Base-by-base conservation (phyloP, 2,797 vertebrate genomes). In the Molossus alvarezi region DNA sequence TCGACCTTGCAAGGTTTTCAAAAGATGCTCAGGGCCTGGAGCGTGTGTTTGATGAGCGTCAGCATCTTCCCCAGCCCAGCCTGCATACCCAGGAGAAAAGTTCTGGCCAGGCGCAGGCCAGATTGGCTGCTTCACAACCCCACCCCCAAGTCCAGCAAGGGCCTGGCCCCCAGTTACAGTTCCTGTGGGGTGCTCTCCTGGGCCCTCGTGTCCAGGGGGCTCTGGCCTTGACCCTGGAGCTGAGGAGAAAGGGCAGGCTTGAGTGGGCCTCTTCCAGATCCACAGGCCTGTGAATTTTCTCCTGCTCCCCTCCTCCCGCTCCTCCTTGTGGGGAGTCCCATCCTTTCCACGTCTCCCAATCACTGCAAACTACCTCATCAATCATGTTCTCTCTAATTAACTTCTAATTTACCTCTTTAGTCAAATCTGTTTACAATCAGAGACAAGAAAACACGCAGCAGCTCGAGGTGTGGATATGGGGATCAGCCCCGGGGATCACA, bases 341-440 rank as follows among this genome's bases (percentile, higher is more conserved):
- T 88, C 95, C 95, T 97, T 95, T 95, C 94, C 97, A 97, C 12
- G 41, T 96, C 97, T 97, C 91, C 97, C 97, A 97, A 95, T 94
- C 97, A 79, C 67, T 0, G 94, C 95, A 88, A 94, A 93, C 97
- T 3, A 53, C 97, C 97, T 98, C 98, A 98, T 98, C 98, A 97
- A 98, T 98, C 98, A 98, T 84, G 97, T 97, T 98, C 97, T 96
- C 96, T 98, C 97, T 98, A 98, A 98, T 98, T 98, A 98, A 98
- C 97, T 98, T 98, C 98, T 98, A 98, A 98, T 98, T 98, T 98
- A 97, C 98, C 98, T 98, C 98, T 98, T 98, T 96, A 98, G 98
- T 98, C 98, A 98, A 98, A 98, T 97, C 97, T 98, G 97, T 98
- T 98, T 98, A 98, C 97, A 96, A 91, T 97, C 97, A 96, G 97